Evolutionary conservation across 1,140 invertebrate genomes (phyloP), one percentile per base, ranked within the genome.

Genomic region (Penaeus indicus): DNA sequence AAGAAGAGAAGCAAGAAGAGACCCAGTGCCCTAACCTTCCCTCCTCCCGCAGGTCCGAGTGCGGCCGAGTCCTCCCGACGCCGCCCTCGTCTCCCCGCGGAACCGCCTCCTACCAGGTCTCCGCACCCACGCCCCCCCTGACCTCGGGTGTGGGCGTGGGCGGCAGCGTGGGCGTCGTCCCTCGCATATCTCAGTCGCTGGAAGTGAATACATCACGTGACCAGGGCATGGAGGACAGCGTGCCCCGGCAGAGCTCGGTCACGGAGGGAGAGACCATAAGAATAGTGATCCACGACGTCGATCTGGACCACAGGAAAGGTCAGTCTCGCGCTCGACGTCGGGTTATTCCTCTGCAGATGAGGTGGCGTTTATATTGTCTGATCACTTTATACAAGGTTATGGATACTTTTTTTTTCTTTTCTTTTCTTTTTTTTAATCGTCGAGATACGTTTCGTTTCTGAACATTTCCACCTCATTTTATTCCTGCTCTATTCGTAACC

Each of bases 271-370:
- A 98, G 93, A 96, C 96, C 78, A 98, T 98, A 90, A 96, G 97
- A 91, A 98, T 98, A 91, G 97, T 98, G 85, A 98, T 98, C 91
- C 96, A 98, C 92, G 97, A 98, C 92, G 97, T 98, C 27, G 97
- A 97, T 92, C 94, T 94, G 85, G 94, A 94, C 85, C 92, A 91
- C 69, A 90, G 87, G 38, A 92, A 93, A 84, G 92, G 94, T 94
- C 86, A 93, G 84, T 83, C 8, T 38, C 8, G 38, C 38, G 38
- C 38, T 38, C 38, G 38, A 38, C 38, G 38, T 38, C 38, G 5
- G 38, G 38, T 38, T 5, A 38, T 38, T 5, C 5, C 38, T 38
- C 38, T n/a, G n/a, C n/a, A n/a, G n/a, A n/a, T n/a, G n/a, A n/a
- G n/a, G n/a, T n/a, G n/a, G n/a, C n/a, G n/a, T 38, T 38, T 1